Evolutionary conservation across 1,140 invertebrate species (phyloP).

Genomic region (Nephotettix cincticeps): DNA sequence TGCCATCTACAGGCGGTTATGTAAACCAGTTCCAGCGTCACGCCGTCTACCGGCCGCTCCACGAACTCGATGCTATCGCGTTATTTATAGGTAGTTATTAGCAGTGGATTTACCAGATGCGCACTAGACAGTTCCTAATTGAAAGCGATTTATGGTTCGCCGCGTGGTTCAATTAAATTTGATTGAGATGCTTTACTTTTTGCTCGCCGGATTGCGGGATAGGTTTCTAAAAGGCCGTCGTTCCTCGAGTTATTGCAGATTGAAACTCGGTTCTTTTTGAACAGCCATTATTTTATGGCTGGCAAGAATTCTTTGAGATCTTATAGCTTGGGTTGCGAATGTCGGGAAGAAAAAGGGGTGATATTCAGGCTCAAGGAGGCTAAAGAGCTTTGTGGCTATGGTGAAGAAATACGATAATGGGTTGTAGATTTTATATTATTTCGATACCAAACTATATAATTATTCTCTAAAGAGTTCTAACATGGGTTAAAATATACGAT

Average conservation of each 20-base stretch:
- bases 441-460: too few species aligned
- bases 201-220: background rate
- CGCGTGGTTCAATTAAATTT: constrained; percentile 7
- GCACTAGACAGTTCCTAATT: constrained; percentile 8
- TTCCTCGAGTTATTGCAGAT: background rate
- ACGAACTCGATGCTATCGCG: background rate
- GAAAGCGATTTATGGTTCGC: constrained; percentile 9
- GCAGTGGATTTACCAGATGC: constrained; percentile 8
- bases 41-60: background rate
- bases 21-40: constrained; percentile 7
- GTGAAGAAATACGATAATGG: too few species aligned
- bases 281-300: too few species aligned
- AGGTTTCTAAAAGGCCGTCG: background rate
- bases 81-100: constrained; percentile 16
- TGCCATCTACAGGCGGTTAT: constrained; percentile 5
- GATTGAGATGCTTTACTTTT: constrained; percentile 8
- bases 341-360: too few species aligned
- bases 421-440: too few species aligned
- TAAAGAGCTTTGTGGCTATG: too few species aligned
- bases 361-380: too few species aligned
- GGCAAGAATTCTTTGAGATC: too few species aligned
- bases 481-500: too few species aligned
- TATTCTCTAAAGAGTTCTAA: too few species aligned
- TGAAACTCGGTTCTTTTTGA: too few species aligned
- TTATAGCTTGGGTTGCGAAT: too few species aligned